Percentiles rank a stretch among this genome's conserved stretches.
Conservation (phyloP, 2,888 invertebrate genomes). For the Apotomis betuletana region DNA sequence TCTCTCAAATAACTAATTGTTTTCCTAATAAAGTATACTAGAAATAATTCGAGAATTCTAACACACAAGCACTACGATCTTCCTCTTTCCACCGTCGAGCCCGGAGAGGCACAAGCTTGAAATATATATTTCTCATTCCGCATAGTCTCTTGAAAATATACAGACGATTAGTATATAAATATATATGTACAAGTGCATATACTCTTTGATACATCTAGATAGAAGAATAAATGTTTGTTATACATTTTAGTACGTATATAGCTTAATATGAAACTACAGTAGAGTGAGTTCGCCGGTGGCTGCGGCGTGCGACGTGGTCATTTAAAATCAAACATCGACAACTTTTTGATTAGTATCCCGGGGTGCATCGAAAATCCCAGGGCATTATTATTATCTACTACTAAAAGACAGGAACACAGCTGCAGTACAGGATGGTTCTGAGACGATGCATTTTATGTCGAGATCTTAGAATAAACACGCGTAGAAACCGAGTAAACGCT, state of each 20-base stretch:
- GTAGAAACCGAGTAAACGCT: too few species aligned
- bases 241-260: constrained; percentile 31
- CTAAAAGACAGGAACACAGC: too few species aligned
- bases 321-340: too few species aligned
- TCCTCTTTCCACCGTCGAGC: background rate
- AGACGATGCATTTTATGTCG: too few species aligned
- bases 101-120: background rate
- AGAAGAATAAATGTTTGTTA: constrained; percentile 38
- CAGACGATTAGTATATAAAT: constrained; percentile 1
- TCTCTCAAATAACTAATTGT: background rate
- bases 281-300: background rate
- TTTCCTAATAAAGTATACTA: background rate
- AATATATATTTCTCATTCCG: background rate
- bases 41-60: background rate
- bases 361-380: too few species aligned
- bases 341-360: too few species aligned
- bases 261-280: constrained; percentile 19
- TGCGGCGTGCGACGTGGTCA: background rate
- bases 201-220: constrained; percentile 33
- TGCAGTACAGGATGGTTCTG: too few species aligned
- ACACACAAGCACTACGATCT: background rate
- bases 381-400: too few species aligned
- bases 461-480: too few species aligned
- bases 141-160: background rate
- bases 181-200: constrained; percentile 27